These are phyloP conservation scores for Sphecodes monilicornis DNA, from an alignment of 2,888 invertebrate genomes.

Conservation along the genomic window DNA sequence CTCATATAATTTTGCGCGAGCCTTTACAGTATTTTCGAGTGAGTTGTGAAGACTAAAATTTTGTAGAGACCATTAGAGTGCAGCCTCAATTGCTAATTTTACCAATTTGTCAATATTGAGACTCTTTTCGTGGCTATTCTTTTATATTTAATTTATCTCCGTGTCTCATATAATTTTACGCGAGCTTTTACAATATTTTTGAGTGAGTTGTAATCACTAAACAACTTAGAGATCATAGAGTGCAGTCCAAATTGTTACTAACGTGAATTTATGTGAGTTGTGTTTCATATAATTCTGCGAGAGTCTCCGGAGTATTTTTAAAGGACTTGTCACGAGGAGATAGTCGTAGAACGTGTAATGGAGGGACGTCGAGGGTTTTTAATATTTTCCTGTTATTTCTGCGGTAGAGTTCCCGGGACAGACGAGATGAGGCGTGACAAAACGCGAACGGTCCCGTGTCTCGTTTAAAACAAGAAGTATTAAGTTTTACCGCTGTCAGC, in stretches of 20 bases:
- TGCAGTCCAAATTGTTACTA: too few species aligned
- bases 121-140: background rate
- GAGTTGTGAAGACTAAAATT: too few species aligned
- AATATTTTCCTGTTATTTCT: background rate
- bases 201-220: too few species aligned
- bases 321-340: background rate
- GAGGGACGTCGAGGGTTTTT: background rate
- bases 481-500: conserved; percentile 27
- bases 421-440: background rate
- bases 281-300: background rate
- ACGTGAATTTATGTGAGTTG: background rate
- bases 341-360: background rate
- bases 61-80: too few species aligned
- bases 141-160: background rate
- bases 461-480: conserved; percentile 7
- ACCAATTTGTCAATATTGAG: too few species aligned
- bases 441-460: background rate
- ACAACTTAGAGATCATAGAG: too few species aligned
- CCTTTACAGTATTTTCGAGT: too few species aligned
- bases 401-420: background rate
- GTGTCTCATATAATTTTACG: background rate
- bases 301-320: background rate
- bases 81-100: too few species aligned
- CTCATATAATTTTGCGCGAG: background rate
- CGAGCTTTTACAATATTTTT: background rate